Base-by-base conservation (phyloP, 2,888 invertebrate genomes). In the Hymenopus coronatus region DNA sequence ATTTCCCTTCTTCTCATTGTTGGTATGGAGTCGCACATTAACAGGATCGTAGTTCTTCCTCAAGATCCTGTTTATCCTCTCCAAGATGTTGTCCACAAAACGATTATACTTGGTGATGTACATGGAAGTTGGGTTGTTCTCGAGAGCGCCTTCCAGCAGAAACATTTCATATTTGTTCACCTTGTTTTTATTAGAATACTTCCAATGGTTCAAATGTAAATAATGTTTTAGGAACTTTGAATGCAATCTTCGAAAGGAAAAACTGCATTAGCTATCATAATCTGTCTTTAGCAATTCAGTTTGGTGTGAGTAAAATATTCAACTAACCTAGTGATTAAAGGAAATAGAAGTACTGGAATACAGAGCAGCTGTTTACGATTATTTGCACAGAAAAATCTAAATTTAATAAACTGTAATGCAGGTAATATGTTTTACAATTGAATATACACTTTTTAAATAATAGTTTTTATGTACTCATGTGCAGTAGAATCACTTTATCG, bases 21-120 rank as follows among this genome's bases (percentile, higher is more conserved):
- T 94, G 85, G 93, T 92, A 90, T 95, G 95, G 70, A 97, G 93
- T 92, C 96, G 96, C 0, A 98, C 97, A 91, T 96, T 96, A 89
- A 98, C 97, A 0, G 97, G 97, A 92, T 98, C 97, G 93, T 97
- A 98, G 87, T 96, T 97, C 90, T 95, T 95, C 87, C 96, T 95
- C 91, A 98, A 93, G 90, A 97, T 97, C 91, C 96, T 96, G 93
- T 97, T 98, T 93, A 98, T 97, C 91, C 97, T 95, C 89, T 96
- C 96, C 90, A 97, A 94, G 91, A 97, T 97, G 91, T 96, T 97
- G 93, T 98, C 98, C 89, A 97, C 96, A 93, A 97, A 97, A 91
- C 96, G 95, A 93, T 98, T 98, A 94, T 97, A 97, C 92, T 97
- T 97, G 88, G 96, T 95, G 70, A 97, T 96, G 94, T 97, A 96